Conservation (phyloP, 1,140 invertebrate genomes). For the Hyles euphorbiae region DNA sequence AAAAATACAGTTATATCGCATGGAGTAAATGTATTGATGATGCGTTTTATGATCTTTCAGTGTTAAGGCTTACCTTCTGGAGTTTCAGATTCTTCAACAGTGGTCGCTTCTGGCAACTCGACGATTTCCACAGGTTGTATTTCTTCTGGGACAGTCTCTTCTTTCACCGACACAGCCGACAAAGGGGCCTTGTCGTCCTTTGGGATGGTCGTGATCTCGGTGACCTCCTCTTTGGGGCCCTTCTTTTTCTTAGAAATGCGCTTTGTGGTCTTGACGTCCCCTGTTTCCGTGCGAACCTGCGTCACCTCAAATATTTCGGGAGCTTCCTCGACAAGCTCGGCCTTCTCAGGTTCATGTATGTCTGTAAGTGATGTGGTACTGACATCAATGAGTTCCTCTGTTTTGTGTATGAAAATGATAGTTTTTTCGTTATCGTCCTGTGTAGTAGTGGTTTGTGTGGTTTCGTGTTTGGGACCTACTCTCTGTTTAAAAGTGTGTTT, state of each 20-base stretch:
- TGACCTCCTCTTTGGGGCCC: constrained; percentile 38
- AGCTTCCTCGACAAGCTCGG: constrained; percentile 39
- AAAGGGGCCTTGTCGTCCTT: constrained; percentile 64
- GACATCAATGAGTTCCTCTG: constrained; percentile 42
- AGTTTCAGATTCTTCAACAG: constrained; percentile 10
- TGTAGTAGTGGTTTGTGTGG: constrained; percentile 45
- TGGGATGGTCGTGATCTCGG: constrained; percentile 66
- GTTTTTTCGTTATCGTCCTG: constrained; percentile 44
- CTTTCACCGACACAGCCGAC: constrained; percentile 33
- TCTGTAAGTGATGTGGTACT: constrained; percentile 24
- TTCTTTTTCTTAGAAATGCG: constrained; percentile 52
- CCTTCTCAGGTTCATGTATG: constrained; percentile 33
- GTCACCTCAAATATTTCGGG: constrained; percentile 53
- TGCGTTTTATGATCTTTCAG: no score
- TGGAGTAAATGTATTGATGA: no score
- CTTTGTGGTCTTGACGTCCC: constrained; percentile 42
- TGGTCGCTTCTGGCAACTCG: constrained; percentile 56
- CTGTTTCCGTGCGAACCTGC: no score
- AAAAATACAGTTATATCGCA: no score
- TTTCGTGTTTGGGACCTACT: constrained; percentile 33
- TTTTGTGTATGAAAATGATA: constrained; percentile 31
- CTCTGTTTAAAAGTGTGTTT: constrained; percentile 57
- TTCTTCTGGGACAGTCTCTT: constrained; percentile 9
- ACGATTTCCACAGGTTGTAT: constrained; percentile 15
- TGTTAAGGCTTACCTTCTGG: constrained; percentile 36